These are phyloP conservation scores for Cordilura impudica DNA, from an alignment of 2,888 invertebrate genomes.

Conservation along the genomic window DNA sequence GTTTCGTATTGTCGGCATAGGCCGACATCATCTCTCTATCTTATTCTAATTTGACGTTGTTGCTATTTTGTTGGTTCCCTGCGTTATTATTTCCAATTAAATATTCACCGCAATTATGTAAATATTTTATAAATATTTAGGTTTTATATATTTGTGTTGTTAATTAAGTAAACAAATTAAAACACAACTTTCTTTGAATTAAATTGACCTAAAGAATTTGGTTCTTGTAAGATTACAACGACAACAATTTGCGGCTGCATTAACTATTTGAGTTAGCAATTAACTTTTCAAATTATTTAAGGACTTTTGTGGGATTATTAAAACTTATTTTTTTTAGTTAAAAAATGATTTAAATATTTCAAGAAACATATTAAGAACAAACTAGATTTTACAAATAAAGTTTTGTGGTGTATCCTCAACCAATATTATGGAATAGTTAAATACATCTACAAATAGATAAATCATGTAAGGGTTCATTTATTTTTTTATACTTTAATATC, in stretches of 20 bases:
- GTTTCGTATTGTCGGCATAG: no score
- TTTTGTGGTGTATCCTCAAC: no score
- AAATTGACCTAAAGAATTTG: constrained; percentile 27
- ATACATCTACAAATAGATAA: no score
- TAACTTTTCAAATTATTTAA: constrained; percentile 8
- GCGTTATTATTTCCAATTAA: not conserved
- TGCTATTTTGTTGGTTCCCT: not conserved
- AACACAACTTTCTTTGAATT: constrained; percentile 17
- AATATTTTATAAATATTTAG: not conserved
- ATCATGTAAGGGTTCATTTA: no score
- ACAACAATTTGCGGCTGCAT: not conserved
- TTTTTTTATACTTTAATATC: no score
- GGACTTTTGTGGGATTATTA: not conserved
- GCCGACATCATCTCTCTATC: no score
- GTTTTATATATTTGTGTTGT: constrained; percentile 10
- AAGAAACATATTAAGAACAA: no score
- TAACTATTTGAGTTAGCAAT: not conserved
- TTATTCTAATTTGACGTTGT: no score
- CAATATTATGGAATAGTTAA: no score
- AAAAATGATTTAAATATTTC: no score
- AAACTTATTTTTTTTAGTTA: no score
- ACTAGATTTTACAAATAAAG: no score
- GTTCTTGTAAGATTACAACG: not conserved
- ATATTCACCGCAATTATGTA: not conserved
- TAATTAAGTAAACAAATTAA: constrained; percentile 26